These are phyloP conservation scores for Noctilio leporinus DNA, from an alignment of 2,113 vertebrate species.

Conservation along the genomic window DNA sequence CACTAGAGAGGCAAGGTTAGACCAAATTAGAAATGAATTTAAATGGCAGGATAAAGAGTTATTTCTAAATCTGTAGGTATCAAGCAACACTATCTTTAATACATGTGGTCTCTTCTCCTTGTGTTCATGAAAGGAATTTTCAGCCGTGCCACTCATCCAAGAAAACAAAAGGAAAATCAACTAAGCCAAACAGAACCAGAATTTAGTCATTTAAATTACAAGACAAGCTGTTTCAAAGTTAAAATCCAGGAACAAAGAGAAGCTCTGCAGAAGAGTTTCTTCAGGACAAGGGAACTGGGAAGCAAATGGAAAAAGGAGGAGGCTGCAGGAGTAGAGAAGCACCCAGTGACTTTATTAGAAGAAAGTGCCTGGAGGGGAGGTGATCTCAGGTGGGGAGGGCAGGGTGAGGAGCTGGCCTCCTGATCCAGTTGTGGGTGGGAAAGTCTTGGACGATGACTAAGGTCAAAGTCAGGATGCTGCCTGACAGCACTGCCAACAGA, in stretches of 20 bases:
- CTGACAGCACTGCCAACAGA: not conserved
- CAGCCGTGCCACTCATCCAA: not conserved
- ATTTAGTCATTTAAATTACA: not conserved
- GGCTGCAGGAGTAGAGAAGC: not conserved
- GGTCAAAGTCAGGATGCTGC: not conserved
- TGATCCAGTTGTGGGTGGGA: not conserved
- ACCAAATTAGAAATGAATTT: not conserved
- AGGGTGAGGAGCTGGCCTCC: not conserved
- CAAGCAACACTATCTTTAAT: not conserved
- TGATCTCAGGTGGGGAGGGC: accelerated
- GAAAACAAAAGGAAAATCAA: not conserved
- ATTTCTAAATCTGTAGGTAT: not conserved
- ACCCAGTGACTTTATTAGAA: not conserved
- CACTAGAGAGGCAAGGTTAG: not conserved
- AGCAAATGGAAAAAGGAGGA: not conserved
- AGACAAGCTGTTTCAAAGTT: not conserved
- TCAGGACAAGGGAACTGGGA: not conserved
- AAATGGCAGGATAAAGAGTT: not conserved
- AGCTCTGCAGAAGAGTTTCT: not conserved
- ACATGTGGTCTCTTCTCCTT: not conserved
- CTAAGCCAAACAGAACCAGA: not conserved
- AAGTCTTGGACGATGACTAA: not conserved
- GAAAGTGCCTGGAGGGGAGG: not conserved
- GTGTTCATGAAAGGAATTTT: not conserved
- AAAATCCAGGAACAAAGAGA: not conserved